Evolutionary conservation across 2,888 invertebrate genomes (phyloP).

Genomic region (Aquatica leii): DNA sequence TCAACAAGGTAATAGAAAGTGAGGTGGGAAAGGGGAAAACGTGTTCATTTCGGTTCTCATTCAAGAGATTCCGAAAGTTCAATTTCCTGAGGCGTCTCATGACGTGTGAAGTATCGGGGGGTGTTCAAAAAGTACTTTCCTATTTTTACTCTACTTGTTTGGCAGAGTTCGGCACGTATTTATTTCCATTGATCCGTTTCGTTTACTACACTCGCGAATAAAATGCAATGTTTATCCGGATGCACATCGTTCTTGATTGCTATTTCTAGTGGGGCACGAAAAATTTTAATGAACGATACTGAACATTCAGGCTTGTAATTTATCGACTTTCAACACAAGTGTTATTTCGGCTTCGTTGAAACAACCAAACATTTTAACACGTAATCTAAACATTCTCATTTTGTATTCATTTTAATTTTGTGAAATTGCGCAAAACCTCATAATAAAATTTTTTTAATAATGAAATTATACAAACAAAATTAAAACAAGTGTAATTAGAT

Average conservation of each 20-base stretch:
- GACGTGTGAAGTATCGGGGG: constrained; percentile 38
- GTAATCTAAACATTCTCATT: too few species aligned
- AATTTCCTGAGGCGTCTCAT: constrained; percentile 51
- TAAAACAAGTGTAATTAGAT: too few species aligned
- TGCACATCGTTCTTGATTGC: constrained; percentile 12
- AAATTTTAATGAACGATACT: too few species aligned
- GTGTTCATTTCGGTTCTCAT: constrained; percentile 52
- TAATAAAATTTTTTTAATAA: too few species aligned
- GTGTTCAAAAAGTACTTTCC: constrained; percentile 25
- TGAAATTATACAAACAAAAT: too few species aligned
- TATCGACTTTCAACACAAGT: too few species aligned
- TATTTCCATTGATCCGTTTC: constrained; percentile 48
- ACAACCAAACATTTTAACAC: too few species aligned
- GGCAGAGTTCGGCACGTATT: constrained; percentile 52
- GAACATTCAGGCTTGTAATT: too few species aligned
- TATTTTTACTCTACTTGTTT: constrained; percentile 40
- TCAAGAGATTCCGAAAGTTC: constrained; percentile 48
- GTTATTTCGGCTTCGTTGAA: too few species aligned
- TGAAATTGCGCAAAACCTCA: too few species aligned
- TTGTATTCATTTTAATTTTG: too few species aligned
- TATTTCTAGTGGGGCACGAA: not conserved
- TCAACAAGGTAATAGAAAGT: constrained; percentile 42
- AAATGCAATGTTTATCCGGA: constrained; percentile 21
- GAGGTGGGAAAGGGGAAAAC: constrained; percentile 30
- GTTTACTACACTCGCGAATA: constrained; percentile 39